Percentiles rank a stretch among this genome's conserved stretches.
phyloP scores from a whole-genome alignment of 2,113 vertebrate species.

The Hemicordylus capensis region DNA sequence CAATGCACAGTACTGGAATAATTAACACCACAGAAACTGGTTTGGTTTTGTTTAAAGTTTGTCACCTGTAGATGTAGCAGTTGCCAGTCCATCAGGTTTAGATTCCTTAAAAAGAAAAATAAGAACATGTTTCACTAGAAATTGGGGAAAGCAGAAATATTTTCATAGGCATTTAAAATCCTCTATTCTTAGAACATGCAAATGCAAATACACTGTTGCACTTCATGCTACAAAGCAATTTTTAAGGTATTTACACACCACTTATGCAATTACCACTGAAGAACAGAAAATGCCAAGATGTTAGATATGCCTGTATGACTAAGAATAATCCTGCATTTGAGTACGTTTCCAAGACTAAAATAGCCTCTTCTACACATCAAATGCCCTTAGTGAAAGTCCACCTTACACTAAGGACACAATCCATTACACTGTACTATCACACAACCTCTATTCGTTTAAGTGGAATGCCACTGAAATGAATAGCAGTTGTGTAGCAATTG shows the following conservation, averaged over 20 bases:
- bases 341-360: neutral
- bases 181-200: neutral
- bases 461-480: neutral
- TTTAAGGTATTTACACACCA: slow-evolving; percentile 20
- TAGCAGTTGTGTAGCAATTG: neutral
- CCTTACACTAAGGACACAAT: neutral
- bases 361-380: slow-evolving; percentile 1
- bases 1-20: neutral
- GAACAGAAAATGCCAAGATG: slow-evolving; percentile 34
- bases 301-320: neutral
- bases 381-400: neutral
- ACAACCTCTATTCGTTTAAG: neutral
- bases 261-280: slow-evolving; percentile 1
- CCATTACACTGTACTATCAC: neutral
- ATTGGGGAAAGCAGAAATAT: neutral
- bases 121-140: slow-evolving; percentile 53
- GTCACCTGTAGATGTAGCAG: slow-evolving; percentile 84
- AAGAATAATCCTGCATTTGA: neutral
- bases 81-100: slow-evolving; percentile 83
- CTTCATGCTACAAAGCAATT: neutral
- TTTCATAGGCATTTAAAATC: neutral
- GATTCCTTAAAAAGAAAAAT: slow-evolving; percentile 70
- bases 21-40: neutral
- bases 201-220: neutral
- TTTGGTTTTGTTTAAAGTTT: slow-evolving; percentile 50